phyloP scores from a whole-genome alignment of 1,140 invertebrate species.

The Drosophila persimilis region DNA sequence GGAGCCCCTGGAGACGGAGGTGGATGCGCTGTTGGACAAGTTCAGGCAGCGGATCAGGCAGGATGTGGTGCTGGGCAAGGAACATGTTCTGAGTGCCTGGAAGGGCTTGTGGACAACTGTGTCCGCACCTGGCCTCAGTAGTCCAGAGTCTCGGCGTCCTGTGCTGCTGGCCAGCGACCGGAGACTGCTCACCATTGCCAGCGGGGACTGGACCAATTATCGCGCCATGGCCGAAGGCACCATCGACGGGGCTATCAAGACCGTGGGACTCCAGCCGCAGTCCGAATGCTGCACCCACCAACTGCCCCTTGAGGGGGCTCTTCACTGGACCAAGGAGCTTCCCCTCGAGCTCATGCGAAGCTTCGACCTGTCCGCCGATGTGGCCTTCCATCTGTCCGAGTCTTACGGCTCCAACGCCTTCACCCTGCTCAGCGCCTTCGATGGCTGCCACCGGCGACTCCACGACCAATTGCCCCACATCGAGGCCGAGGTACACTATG shows the following conservation, averaged over 20 bases:
- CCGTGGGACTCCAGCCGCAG: neutral
- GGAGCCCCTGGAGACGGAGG: constrained; percentile 8
- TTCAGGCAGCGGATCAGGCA: neutral
- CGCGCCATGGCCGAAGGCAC: constrained; percentile 27
- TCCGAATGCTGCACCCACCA: neutral
- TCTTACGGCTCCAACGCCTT: constrained; percentile 26
- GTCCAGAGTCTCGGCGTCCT: neutral
- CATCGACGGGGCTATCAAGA: constrained; percentile 11
- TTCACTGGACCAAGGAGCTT: constrained; percentile 1
- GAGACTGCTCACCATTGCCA: constrained; percentile 10
- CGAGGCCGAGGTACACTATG: constrained; percentile 23
- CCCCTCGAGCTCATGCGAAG: constrained; percentile 2
- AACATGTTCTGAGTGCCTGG: constrained; percentile 26
- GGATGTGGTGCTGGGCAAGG: constrained; percentile 1
- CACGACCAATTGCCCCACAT: constrained; percentile 14
- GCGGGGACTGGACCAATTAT: constrained; percentile 19
- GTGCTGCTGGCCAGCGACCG: constrained; percentile 12
- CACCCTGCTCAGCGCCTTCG: constrained; percentile 5
- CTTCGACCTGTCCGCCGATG: constrained; percentile 13
- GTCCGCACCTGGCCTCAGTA: neutral
- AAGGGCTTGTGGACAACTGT: constrained; percentile 12
- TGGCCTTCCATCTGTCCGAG: constrained; percentile 11
- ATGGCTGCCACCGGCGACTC: neutral
- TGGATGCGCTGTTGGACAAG: constrained; percentile 15
- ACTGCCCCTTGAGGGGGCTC: constrained; percentile 5